These are phyloP conservation scores for Laupala kohalensis DNA, from an alignment of 1,140 invertebrate genomes.

Conservation along the genomic window DNA sequence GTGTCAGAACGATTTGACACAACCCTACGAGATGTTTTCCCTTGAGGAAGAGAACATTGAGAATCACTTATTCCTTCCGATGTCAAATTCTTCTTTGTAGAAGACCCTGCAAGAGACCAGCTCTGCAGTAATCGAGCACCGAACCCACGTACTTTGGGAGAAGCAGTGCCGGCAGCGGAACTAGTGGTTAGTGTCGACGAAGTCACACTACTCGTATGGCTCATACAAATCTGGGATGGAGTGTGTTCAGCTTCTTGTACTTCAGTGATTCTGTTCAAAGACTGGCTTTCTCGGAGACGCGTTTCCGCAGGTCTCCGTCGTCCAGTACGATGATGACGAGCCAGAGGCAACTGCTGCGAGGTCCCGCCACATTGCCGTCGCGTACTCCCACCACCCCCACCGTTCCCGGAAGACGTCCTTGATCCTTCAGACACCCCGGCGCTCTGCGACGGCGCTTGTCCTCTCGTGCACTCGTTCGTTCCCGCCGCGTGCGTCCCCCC, in stretches of 20 bases:
- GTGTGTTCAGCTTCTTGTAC: constrained; percentile 48
- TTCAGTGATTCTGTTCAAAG: constrained; percentile 67
- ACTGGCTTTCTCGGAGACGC: constrained; percentile 61
- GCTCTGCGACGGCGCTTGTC: constrained; percentile 2
- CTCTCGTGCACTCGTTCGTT: constrained; percentile 15
- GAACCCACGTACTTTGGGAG: constrained; percentile 31
- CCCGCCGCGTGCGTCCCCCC: constrained; percentile 13
- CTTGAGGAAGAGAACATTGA: neutral
- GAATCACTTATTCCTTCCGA: neutral
- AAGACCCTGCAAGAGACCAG: constrained; percentile 16
- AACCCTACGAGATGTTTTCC: neutral
- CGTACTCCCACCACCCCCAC: constrained; percentile 22
- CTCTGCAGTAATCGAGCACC: constrained; percentile 32
- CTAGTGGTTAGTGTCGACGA: neutral
- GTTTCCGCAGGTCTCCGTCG: constrained; percentile 47
- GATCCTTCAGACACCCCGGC: constrained; percentile 9
- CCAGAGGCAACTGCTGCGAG: constrained; percentile 14
- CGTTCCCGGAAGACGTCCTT: constrained; percentile 4
- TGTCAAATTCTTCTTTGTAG: neutral
- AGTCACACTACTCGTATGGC: neutral
- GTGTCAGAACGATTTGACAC: neutral
- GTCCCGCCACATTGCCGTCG: constrained; percentile 8
- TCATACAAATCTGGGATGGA: constrained; percentile 14
- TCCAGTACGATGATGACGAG: constrained; percentile 36
- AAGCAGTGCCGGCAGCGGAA: constrained; percentile 17